phyloP scores from a whole-genome alignment of 1,140 invertebrate genomes.

The Cydia pomonella region DNA sequence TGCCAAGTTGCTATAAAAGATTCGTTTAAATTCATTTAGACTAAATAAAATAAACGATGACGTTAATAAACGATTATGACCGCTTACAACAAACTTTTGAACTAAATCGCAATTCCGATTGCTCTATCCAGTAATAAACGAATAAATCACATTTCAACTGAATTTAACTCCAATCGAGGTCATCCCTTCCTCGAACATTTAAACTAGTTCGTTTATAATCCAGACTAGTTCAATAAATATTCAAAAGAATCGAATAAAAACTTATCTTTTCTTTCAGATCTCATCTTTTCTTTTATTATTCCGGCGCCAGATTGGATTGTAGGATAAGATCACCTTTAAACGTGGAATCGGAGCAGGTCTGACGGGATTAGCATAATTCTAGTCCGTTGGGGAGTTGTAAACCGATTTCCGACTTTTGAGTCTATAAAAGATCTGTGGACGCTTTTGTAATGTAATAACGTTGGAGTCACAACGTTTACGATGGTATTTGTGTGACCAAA shows the following conservation, averaged over 20 bases:
- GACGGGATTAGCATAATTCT: constrained; percentile 26
- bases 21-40: too few species aligned
- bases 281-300: constrained; percentile 9
- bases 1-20: too few species aligned
- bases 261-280: too few species aligned
- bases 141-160: background rate
- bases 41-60: too few species aligned
- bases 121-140: background rate
- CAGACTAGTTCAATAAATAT: background rate
- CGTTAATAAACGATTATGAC: background rate
- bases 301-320: background rate
- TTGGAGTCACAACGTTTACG: background rate
- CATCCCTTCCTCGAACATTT: background rate
- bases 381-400: constrained; percentile 5
- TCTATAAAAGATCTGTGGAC: background rate
- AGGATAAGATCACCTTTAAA: constrained; percentile 23
- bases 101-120: background rate
- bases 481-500: background rate
- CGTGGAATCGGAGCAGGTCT: constrained; percentile 1
- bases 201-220: background rate
- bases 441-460: background rate
- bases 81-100: background rate
- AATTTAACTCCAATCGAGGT: background rate
- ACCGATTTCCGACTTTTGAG: constrained; percentile 23
- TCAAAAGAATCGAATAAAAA: background rate